Percentiles rank a stretch among this genome's conserved stretches.
Conservation (phyloP, 2,797 vertebrate genomes). For the Mus caroli region DNA sequence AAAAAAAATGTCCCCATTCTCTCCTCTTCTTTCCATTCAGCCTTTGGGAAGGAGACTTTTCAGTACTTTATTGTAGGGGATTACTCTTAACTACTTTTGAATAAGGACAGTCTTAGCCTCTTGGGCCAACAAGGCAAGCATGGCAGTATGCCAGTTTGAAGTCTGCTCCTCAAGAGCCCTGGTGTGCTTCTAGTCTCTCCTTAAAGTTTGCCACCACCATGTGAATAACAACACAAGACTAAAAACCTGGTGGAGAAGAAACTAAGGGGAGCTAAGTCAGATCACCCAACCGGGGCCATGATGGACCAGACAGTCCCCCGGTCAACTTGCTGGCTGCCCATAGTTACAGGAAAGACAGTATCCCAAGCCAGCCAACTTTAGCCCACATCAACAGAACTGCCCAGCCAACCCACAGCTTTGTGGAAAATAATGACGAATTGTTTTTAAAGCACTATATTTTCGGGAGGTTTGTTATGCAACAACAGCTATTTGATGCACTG, state of each 20-base stretch:
- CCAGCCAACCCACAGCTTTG: neutral
- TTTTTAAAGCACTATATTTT: slow-evolving; percentile 34
- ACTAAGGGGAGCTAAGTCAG: neutral
- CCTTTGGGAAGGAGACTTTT: slow-evolving; percentile 42
- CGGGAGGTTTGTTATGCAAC: slow-evolving; percentile 53
- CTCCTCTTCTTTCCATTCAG: neutral
- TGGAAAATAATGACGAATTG: slow-evolving; percentile 49
- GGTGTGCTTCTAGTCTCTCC: neutral
- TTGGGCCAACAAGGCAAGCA: neutral
- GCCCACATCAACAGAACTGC: neutral
- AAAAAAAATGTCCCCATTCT: neutral
- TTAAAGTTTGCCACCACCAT: neutral
- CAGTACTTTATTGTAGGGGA: neutral
- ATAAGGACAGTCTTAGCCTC: neutral
- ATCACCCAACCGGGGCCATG: neutral
- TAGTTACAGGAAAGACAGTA: neutral
- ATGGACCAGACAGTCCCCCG: neutral
- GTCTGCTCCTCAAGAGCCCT: neutral
- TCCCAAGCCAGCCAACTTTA: neutral
- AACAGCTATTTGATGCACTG: neutral
- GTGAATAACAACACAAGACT: neutral
- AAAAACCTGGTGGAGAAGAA: neutral
- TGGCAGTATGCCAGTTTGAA: neutral
- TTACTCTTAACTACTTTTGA: neutral
- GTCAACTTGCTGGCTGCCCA: neutral